Percentiles rank a stretch among this genome's conserved stretches.
Conservation (phyloP, 2,888 invertebrate genomes). For the Psococerastis gibbosa region DNA sequence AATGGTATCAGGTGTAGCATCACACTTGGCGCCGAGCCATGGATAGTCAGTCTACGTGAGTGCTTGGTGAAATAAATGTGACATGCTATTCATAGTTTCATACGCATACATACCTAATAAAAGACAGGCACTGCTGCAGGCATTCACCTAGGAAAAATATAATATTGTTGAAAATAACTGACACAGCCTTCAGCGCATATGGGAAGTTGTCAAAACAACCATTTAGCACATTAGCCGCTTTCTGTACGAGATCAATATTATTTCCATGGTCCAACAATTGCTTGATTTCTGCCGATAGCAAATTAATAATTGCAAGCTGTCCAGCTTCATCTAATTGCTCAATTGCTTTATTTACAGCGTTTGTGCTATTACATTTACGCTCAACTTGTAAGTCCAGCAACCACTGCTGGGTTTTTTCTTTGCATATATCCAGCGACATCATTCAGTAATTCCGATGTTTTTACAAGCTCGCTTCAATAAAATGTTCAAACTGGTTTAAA, state of each 20-base stretch:
- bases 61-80: too few relatives aligned
- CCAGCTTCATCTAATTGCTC: not conserved
- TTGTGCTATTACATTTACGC: conserved; percentile 4
- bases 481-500: too few relatives aligned
- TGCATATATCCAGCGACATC: too few relatives aligned
- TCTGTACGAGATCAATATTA: not conserved
- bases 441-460: too few relatives aligned
- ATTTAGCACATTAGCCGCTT: not conserved
- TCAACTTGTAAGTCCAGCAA: not conserved
- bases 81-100: too few relatives aligned
- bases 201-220: conserved; percentile 5
- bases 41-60: too few relatives aligned
- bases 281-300: not conserved
- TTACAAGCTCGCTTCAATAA: too few relatives aligned
- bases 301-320: not conserved
- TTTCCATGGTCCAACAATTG: not conserved
- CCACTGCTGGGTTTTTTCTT: conserved; percentile 1
- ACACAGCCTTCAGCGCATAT: conserved; percentile 1
- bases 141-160: not conserved
- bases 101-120: not conserved
- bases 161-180: not conserved
- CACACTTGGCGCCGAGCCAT: too few relatives aligned
- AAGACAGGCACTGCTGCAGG: not conserved
- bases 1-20: too few relatives aligned
- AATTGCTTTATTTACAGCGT: not conserved